A percentile compares a stretch with the other conserved stretches of the same genome.
Evolutionary conservation across 2,113 vertebrate species (phyloP).

Genomic region (Capreolus pygargus): DNA sequence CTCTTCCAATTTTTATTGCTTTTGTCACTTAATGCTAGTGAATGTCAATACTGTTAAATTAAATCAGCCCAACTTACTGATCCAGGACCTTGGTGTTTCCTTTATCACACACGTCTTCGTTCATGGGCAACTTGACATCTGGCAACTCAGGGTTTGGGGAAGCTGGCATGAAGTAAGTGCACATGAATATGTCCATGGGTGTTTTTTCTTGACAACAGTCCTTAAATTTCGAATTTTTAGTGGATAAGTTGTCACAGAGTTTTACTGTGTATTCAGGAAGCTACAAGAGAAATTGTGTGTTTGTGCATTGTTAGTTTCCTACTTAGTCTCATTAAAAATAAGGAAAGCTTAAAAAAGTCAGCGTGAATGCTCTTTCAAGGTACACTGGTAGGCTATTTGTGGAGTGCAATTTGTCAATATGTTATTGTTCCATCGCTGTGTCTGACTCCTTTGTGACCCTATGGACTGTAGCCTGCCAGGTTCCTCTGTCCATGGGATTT

Average conservation of each 20-base stretch:
- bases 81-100: background rate
- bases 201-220: slow-evolving; percentile 75
- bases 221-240: slow-evolving; percentile 58
- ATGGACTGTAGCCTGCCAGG: background rate
- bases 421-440: background rate
- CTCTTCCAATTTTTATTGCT: background rate
- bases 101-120: slow-evolving; percentile 39
- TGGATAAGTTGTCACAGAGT: slow-evolving; percentile 64
- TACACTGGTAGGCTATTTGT: background rate
- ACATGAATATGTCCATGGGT: slow-evolving; percentile 70
- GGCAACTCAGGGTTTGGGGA: background rate
- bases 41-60: background rate
- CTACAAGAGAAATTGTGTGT: slow-evolving; percentile 47
- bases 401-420: background rate
- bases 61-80: slow-evolving; percentile 41
- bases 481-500: background rate
- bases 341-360: background rate
- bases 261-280: slow-evolving; percentile 71
- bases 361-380: background rate
- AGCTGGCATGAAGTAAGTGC: slow-evolving; percentile 54
- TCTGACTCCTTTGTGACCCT: background rate
- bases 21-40: background rate
- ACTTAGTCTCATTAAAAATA: background rate
- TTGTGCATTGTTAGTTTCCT: background rate
- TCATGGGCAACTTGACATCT: background rate